These are phyloP conservation scores for Rhinopithecus roxellana DNA, from an alignment of 2,113 vertebrate species.

Conservation along the genomic window DNA sequence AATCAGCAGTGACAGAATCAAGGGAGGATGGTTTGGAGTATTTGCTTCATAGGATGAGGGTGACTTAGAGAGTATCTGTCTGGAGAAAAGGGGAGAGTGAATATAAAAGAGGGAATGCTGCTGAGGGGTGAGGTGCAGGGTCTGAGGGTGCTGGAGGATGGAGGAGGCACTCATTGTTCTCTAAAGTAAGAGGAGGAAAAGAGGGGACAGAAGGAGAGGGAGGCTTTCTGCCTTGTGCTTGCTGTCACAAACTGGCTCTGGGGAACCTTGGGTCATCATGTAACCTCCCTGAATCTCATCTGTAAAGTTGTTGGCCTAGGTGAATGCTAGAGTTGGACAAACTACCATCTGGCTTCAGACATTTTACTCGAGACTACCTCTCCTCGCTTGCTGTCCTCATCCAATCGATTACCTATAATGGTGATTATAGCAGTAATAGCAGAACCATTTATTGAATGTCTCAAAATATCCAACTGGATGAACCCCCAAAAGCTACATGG, in stretches of 20 bases:
- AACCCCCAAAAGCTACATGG: background rate
- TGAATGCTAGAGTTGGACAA: background rate
- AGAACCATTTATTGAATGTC: background rate
- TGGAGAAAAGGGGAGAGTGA: background rate
- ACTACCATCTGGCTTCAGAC: background rate
- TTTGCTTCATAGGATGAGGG: background rate
- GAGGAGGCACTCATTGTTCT: background rate
- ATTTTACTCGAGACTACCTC: background rate
- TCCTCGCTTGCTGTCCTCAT: background rate
- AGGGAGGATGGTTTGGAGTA: background rate
- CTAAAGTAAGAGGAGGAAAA: background rate
- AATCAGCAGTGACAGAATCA: background rate
- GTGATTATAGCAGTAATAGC: background rate
- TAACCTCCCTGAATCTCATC: background rate
- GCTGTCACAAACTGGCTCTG: background rate
- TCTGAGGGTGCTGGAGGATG: background rate
- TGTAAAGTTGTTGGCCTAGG: background rate
- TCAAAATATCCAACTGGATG: background rate
- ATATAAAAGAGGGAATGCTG: background rate
- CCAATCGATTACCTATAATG: background rate
- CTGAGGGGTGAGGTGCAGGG: background rate
- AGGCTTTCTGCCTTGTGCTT: background rate
- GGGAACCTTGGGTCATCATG: too few species aligned
- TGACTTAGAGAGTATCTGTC: background rate
- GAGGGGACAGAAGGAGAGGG: background rate